Conservation (phyloP, 2,888 invertebrate genomes). For the Silvanus unidentatus region DNA sequence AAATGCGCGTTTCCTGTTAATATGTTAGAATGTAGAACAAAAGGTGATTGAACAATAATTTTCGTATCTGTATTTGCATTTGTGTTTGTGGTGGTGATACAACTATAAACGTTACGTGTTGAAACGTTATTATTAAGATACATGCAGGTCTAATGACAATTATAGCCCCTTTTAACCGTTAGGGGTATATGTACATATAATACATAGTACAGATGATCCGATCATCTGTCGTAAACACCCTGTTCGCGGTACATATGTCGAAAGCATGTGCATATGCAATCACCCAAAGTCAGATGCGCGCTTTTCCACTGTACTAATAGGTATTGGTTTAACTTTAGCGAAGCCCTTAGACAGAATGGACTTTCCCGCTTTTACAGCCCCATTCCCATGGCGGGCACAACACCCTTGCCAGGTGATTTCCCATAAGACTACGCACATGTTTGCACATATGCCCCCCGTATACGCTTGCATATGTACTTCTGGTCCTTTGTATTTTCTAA, state of each 20-base stretch:
- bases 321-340: slow-evolving; percentile 30
- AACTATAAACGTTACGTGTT: too few species aligned
- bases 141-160: slow-evolving; percentile 4
- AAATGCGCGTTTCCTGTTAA: too few species aligned
- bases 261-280: slow-evolving; percentile 16
- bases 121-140: slow-evolving; percentile 3
- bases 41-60: too few species aligned
- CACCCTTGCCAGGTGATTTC: slow-evolving; percentile 46
- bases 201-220: slow-evolving; percentile 24
- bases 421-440: slow-evolving; percentile 49
- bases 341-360: slow-evolving; percentile 9
- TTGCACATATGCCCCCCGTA: slow-evolving; percentile 45
- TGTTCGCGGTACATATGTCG: slow-evolving; percentile 12
- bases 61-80: too few species aligned
- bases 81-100: too few species aligned
- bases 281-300: slow-evolving; percentile 27
- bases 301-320: slow-evolving; percentile 25
- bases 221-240: slow-evolving; percentile 30
- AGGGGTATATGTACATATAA: neutral
- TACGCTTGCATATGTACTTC: slow-evolving; percentile 34
- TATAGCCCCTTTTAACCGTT: slow-evolving; percentile 3
- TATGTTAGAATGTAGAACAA: too few species aligned
- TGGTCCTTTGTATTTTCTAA: slow-evolving; percentile 41
- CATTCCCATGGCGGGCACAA: slow-evolving; percentile 37
- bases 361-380: slow-evolving; percentile 23